phyloP scores from a whole-genome alignment of 1,140 invertebrate genomes.

The Drosophila athabasca region DNA sequence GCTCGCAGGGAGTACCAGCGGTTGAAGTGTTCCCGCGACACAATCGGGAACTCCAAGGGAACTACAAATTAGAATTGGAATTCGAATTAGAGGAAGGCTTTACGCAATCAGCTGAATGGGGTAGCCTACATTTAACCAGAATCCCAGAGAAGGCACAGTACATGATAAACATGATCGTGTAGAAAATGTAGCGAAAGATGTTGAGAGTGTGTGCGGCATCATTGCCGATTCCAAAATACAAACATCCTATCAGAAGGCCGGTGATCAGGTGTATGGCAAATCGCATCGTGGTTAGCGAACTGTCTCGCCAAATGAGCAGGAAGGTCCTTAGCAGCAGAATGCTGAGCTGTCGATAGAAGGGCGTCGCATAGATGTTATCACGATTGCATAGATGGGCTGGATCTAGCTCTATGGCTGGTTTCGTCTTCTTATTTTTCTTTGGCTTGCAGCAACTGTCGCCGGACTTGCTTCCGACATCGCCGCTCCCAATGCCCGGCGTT shows the following conservation, averaged over 20 bases:
- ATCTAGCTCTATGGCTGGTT: conserved; percentile 64
- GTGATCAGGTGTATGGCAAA: conserved; percentile 90
- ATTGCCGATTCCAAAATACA: conserved; percentile 92
- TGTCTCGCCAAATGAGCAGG: conserved; percentile 85
- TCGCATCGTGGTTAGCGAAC: conserved; percentile 88
- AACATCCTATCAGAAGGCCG: conserved; percentile 90
- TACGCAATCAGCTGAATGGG: too few relatives aligned
- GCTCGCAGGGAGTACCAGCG: conserved; percentile 96
- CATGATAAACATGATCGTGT: conserved; percentile 93
- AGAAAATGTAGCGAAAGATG: conserved; percentile 92
- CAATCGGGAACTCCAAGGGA: conserved; percentile 93
- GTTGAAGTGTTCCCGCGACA: conserved; percentile 94
- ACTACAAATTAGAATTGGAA: conserved; percentile 85
- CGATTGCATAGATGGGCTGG: conserved; percentile 72
- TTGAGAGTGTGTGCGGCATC: conserved; percentile 89
- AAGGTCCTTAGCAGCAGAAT: conserved; percentile 88
- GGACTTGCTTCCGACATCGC: conserved; percentile 10
- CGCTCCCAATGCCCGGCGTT: conserved; percentile 26
- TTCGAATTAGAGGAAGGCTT: not conserved
- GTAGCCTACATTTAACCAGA: conserved; percentile 92
- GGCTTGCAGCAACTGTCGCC: conserved; percentile 59
- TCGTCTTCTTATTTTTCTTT: conserved; percentile 66
- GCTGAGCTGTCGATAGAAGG: conserved; percentile 87
- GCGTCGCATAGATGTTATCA: conserved; percentile 85
- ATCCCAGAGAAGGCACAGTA: conserved; percentile 94